phyloP scores from a whole-genome alignment of 2,113 vertebrate genomes.

The Corythoichthys intestinalis region DNA sequence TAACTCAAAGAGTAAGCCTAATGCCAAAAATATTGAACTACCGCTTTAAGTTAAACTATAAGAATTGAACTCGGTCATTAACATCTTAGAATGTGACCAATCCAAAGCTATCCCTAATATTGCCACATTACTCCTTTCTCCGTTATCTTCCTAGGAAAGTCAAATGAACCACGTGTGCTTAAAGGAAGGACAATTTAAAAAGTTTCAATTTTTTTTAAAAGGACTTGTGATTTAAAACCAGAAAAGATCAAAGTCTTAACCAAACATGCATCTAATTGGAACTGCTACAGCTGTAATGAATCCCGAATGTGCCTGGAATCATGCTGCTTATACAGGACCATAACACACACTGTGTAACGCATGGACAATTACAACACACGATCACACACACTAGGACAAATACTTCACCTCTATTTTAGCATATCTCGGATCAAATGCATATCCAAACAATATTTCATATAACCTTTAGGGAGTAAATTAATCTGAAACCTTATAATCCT shows the following conservation, averaged over 20 bases:
- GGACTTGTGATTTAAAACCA: slow-evolving; percentile 13
- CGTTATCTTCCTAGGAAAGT: not conserved
- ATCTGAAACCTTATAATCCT: slow-evolving; percentile 53
- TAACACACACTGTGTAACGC: slow-evolving; percentile 54
- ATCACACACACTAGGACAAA: slow-evolving; percentile 22
- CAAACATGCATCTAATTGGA: slow-evolving; percentile 30
- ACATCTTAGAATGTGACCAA: not conserved
- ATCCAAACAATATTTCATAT: slow-evolving; percentile 10
- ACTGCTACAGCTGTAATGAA: slow-evolving; percentile 19
- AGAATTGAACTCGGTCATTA: no score
- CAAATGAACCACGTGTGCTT: not conserved
- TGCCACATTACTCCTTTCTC: not conserved
- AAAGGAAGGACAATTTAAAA: not conserved
- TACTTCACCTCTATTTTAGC: slow-evolving; percentile 39
- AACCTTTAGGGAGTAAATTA: slow-evolving; percentile 45
- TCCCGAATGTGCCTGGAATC: slow-evolving; percentile 18
- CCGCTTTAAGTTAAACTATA: no score
- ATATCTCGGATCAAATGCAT: slow-evolving; percentile 21
- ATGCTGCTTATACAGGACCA: slow-evolving; percentile 20
- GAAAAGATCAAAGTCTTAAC: slow-evolving; percentile 21
- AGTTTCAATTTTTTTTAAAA: not conserved
- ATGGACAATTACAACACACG: slow-evolving; percentile 25
- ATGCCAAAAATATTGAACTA: no score
- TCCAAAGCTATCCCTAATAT: not conserved
- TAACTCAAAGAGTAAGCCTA: no score